These are phyloP conservation scores for Asobara japonica DNA, from an alignment of 1,140 invertebrate genomes.

Conservation along the genomic window DNA sequence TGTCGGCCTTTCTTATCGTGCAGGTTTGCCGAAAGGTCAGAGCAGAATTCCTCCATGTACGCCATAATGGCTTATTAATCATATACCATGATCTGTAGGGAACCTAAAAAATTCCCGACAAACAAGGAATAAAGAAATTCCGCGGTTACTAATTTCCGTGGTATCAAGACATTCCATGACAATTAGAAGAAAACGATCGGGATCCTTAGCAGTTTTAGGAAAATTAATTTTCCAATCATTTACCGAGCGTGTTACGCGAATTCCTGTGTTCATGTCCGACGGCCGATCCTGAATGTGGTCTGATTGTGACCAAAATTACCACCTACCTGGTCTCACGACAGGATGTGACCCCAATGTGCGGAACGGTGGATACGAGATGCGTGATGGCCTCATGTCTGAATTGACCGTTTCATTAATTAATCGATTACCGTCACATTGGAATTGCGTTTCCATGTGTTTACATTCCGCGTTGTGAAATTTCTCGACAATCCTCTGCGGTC, in stretches of 20 bases:
- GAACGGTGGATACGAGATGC: too few species aligned
- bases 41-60: slow-evolving; percentile 24
- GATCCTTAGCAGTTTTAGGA: slow-evolving; percentile 26
- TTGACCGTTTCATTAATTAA: too few species aligned
- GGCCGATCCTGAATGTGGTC: background rate
- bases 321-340: too few species aligned
- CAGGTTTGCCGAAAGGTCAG: slow-evolving; percentile 16
- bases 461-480: too few species aligned
- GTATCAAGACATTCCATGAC: slow-evolving; percentile 15
- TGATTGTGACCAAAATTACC: too few species aligned
- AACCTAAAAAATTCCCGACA: slow-evolving; percentile 28
- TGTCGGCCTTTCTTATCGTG: slow-evolving; percentile 21
- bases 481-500: too few species aligned
- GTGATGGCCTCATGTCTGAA: too few species aligned
- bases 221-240: slow-evolving; percentile 30
- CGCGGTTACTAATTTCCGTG: slow-evolving; percentile 24
- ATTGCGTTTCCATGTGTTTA: too few species aligned
- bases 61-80: slow-evolving; percentile 23
- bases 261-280: slow-evolving; percentile 20
- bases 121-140: slow-evolving; percentile 25
- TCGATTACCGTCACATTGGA: too few species aligned
- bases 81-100: slow-evolving; percentile 29
- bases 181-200: slow-evolving; percentile 31
- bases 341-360: too few species aligned
- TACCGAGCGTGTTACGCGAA: slow-evolving; percentile 15